Percentiles rank a stretch among this genome's conserved stretches.
Conservation (phyloP, 2,888 invertebrate species). For the Pyrocoelia pectoralis region DNA sequence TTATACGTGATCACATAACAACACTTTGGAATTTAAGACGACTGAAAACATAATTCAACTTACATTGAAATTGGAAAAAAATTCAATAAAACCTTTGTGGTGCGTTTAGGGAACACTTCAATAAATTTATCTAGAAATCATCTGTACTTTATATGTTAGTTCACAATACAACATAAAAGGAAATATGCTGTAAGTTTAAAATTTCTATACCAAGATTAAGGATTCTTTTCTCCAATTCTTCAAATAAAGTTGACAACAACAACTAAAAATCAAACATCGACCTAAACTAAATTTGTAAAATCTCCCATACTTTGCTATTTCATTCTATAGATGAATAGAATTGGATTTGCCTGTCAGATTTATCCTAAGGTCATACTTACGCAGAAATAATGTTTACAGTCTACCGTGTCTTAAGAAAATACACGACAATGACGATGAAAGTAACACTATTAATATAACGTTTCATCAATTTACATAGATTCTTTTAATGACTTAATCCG, state of each 20-base stretch:
- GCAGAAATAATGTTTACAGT: neutral
- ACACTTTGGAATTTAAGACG: too few relatives aligned
- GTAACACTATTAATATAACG: too few relatives aligned
- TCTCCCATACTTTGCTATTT: slow-evolving; percentile 12
- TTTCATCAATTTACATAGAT: too few relatives aligned
- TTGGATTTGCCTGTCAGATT: slow-evolving; percentile 26
- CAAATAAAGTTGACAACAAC: slow-evolving; percentile 35
- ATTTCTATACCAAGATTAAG: slow-evolving; percentile 34
- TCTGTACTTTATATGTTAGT: slow-evolving; percentile 14
- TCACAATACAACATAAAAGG: slow-evolving; percentile 16
- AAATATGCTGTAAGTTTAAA: slow-evolving; percentile 28
- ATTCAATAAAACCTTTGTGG: neutral
- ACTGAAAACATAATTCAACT: too few relatives aligned
- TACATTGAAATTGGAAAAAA: too few relatives aligned
- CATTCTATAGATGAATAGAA: slow-evolving; percentile 20
- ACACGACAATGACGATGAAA: too few relatives aligned
- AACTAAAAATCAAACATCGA: slow-evolving; percentile 31
- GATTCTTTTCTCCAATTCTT: slow-evolving; percentile 31
- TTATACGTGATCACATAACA: too few relatives aligned
- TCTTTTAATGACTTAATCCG: neutral
- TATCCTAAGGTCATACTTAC: slow-evolving; percentile 18
- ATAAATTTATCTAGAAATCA: slow-evolving; percentile 19
- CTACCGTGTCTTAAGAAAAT: neutral
- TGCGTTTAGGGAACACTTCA: slow-evolving; percentile 16
- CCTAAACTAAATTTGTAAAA: slow-evolving; percentile 15